Conservation (phyloP, 1,140 invertebrate genomes). For the Pogonomyrmex californicus region DNA sequence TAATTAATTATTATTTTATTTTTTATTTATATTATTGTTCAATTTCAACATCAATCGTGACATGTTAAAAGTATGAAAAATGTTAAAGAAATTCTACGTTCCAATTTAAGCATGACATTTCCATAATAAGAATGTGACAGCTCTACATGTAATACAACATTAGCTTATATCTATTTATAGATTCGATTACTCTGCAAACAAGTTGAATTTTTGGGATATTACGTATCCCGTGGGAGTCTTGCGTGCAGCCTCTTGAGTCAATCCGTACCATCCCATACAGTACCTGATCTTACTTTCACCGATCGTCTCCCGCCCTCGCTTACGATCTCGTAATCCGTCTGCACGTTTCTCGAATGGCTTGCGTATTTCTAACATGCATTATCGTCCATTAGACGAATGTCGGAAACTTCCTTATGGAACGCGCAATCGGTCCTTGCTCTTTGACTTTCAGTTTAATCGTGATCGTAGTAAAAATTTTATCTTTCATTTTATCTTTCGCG, state of each 20-base stretch:
- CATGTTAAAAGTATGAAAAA: background rate
- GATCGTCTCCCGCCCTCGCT: slow-evolving; percentile 36
- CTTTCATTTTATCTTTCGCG: background rate
- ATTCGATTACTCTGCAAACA: background rate
- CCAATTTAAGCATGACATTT: background rate
- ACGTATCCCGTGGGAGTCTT: background rate
- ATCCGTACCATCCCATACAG: background rate
- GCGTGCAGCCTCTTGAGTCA: background rate
- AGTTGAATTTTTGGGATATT: background rate
- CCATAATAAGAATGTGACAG: background rate
- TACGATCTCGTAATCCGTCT: slow-evolving; percentile 33
- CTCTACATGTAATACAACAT: background rate
- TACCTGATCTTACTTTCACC: slow-evolving; percentile 51
- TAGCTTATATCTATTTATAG: background rate
- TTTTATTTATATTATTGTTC: background rate
- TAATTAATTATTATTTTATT: background rate
- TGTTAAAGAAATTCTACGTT: background rate
- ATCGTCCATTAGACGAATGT: background rate
- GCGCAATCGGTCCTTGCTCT: background rate
- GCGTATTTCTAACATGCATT: slow-evolving; percentile 33
- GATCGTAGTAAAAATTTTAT: background rate
- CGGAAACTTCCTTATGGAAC: background rate
- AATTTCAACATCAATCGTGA: background rate
- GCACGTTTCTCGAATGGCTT: slow-evolving; percentile 18
- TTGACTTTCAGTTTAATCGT: background rate